These are phyloP conservation scores for Chiloscyllium plagiosum DNA, from an alignment of 2,113 vertebrate species.

Conservation along the genomic window DNA sequence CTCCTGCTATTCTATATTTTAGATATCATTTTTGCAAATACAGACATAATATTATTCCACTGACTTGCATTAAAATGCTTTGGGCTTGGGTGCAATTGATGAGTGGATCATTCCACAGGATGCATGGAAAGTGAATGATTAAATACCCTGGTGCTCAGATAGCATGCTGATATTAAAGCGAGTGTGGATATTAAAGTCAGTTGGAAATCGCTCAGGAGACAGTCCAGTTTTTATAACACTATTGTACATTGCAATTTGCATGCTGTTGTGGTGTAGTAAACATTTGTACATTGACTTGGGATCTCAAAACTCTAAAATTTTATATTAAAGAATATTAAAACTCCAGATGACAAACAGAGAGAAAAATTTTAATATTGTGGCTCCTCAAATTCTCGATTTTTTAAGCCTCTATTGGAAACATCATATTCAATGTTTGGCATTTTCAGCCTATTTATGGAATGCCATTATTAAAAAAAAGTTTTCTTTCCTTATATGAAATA, in stretches of 20 bases:
- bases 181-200: constrained; percentile 32
- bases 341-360: constrained; percentile 21
- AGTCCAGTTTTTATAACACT: constrained; percentile 4
- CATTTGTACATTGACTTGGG: constrained; percentile 26
- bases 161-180: constrained; percentile 12
- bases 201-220: constrained; percentile 17
- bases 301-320: not conserved
- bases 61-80: constrained; percentile 8
- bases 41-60: constrained; percentile 13
- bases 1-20: not conserved
- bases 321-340: constrained; percentile 32
- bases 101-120: not conserved
- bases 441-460: constrained; percentile 20
- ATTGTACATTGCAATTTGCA: constrained; percentile 16
- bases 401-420: not conserved
- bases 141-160: constrained; percentile 30
- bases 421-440: constrained; percentile 5
- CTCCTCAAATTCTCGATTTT: constrained; percentile 27
- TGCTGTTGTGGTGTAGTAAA: constrained; percentile 5
- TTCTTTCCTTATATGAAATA: not conserved
- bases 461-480: constrained; percentile 23
- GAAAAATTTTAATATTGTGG: constrained; percentile 25
- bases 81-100: constrained; percentile 21
- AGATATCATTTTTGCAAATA: not conserved
- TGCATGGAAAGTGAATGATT: constrained; percentile 28